Evolutionary conservation across 2,888 invertebrate genomes (phyloP).

Genomic region (Drosophila rellima): DNA sequence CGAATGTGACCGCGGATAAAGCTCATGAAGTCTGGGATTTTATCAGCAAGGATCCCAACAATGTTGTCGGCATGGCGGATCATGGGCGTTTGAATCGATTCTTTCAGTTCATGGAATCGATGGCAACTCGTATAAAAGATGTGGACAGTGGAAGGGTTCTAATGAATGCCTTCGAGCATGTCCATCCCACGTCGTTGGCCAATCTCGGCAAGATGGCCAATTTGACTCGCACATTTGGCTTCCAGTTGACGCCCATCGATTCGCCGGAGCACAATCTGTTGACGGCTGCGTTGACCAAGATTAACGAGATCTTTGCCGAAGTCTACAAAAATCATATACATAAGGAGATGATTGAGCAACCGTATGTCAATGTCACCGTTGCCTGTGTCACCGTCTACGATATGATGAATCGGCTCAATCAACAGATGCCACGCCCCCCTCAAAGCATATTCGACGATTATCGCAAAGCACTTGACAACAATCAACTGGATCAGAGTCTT

Average conservation of each 20-base stretch:
- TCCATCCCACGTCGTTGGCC: neutral
- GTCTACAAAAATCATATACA: neutral
- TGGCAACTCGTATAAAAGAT: slow-evolving; percentile 7
- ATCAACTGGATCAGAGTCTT: neutral
- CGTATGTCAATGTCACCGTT: slow-evolving; percentile 23
- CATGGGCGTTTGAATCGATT: neutral
- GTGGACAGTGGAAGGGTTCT: neutral
- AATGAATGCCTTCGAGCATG: neutral
- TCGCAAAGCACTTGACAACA: accelerated
- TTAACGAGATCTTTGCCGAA: slow-evolving; percentile 41
- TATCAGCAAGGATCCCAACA: slow-evolving; percentile 5
- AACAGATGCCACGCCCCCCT: slow-evolving; percentile 30
- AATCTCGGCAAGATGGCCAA: slow-evolving; percentile 44
- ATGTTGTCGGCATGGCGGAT: neutral
- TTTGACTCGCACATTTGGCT: slow-evolving; percentile 47
- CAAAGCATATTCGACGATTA: slow-evolving; percentile 35
- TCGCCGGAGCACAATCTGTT: neutral
- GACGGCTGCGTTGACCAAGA: neutral
- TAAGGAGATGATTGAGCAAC: slow-evolving; percentile 4
- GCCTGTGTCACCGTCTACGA: slow-evolving; percentile 39
- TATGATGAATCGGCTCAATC: slow-evolving; percentile 22
- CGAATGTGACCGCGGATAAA: neutral
- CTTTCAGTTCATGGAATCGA: slow-evolving; percentile 7
- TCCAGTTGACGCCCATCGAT: slow-evolving; percentile 26
- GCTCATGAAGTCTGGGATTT: neutral